These are phyloP conservation scores for Geotrypetes seraphini DNA, from an alignment of 2,797 vertebrate species.

Conservation along the genomic window DNA sequence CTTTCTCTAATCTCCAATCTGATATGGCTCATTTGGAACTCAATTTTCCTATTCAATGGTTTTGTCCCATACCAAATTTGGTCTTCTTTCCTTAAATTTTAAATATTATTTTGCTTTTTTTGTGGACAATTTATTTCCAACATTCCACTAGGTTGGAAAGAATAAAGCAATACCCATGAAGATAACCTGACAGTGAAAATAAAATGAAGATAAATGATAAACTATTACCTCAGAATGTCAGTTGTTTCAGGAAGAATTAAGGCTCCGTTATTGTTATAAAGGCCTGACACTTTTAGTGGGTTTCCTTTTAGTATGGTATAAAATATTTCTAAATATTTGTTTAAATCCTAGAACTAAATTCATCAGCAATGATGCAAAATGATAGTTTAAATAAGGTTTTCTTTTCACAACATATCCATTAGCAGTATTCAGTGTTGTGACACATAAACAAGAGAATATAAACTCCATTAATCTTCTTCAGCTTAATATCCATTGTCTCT, in stretches of 20 bases:
- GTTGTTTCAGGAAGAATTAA: constrained; percentile 12
- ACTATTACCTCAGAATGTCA: not conserved
- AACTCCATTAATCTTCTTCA: constrained; percentile 51
- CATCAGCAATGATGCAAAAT: constrained; percentile 35
- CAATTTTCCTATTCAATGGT: too few species aligned
- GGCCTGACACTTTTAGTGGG: constrained; percentile 27
- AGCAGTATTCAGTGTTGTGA: constrained; percentile 40
- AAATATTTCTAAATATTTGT: constrained; percentile 24
- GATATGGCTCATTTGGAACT: too few species aligned
- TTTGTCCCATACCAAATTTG: too few species aligned
- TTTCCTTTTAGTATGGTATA: constrained; percentile 27
- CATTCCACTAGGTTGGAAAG: too few species aligned
- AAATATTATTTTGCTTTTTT: too few species aligned
- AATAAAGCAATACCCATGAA: too few species aligned
- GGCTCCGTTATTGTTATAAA: constrained; percentile 33
- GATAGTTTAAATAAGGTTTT: constrained; percentile 51
- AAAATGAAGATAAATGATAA: too few species aligned
- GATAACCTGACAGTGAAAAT: too few species aligned
- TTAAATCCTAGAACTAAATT: constrained; percentile 39
- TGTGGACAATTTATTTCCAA: too few species aligned
- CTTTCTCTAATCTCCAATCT: too few species aligned
- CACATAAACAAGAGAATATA: constrained; percentile 45
- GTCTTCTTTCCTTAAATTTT: too few species aligned
- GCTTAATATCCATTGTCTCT: constrained; percentile 40
- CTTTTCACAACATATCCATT: constrained; percentile 50